phyloP scores from a whole-genome alignment of 2,888 invertebrate species.

The Blastobasis lacticolella region DNA sequence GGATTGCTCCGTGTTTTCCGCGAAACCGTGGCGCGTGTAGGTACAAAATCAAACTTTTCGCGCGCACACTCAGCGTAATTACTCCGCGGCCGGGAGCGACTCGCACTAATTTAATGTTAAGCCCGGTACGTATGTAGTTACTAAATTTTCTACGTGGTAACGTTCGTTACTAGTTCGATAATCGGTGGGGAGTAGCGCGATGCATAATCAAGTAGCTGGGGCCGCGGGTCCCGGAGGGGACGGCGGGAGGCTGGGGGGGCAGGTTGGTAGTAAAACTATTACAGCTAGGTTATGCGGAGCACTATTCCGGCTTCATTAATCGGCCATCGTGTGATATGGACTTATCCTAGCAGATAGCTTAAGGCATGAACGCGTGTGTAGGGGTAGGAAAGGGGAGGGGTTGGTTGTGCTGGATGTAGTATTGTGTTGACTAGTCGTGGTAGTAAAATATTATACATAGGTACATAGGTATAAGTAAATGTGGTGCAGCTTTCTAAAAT shows the following conservation, averaged over 20 bases:
- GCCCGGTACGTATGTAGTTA: slow-evolving; percentile 20
- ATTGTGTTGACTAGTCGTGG: no score
- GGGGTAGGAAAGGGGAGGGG: no score
- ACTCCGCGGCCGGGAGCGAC: neutral
- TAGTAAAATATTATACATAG: no score
- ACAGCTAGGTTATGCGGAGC: slow-evolving; percentile 60
- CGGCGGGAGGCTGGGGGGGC: slow-evolving; percentile 14
- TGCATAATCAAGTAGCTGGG: slow-evolving; percentile 68
- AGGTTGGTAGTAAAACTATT: slow-evolving; percentile 66
- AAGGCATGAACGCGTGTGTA: no score
- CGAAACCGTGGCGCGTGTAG: neutral
- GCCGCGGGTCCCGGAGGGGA: slow-evolving; percentile 26
- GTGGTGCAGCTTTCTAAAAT: no score
- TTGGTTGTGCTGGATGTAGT: no score
- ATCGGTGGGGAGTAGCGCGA: slow-evolving; percentile 63
- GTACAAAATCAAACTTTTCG: neutral
- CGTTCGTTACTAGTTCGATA: slow-evolving; percentile 69
- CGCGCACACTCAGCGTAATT: neutral
- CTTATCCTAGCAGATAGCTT: slow-evolving; percentile 1
- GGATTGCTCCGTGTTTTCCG: no score
- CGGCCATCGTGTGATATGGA: slow-evolving; percentile 36
- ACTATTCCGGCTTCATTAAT: slow-evolving; percentile 68
- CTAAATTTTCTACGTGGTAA: slow-evolving; percentile 41
- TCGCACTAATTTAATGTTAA: slow-evolving; percentile 8
- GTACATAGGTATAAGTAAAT: no score